A percentile compares a stretch with the other conserved stretches of the same genome.
phyloP scores from a whole-genome alignment of 2,888 invertebrate genomes.

The Quadriops clusia region DNA sequence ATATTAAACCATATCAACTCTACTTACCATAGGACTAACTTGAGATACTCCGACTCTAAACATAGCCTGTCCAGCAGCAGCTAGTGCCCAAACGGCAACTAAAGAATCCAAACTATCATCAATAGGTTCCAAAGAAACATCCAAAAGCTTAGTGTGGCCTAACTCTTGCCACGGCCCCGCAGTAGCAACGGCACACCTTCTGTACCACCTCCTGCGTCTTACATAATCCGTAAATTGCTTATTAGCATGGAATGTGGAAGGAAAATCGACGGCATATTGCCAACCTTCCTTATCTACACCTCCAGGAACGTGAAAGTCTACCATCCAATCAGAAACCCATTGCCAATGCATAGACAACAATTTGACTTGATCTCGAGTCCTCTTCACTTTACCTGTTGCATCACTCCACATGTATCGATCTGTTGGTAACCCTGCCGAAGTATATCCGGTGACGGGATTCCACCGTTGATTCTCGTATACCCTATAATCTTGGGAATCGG shows the following conservation, averaged over 20 bases:
- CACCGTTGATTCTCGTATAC: constrained; percentile 92
- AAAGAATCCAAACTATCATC: constrained; percentile 36
- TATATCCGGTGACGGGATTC: constrained; percentile 86
- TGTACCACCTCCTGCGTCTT: constrained; percentile 64
- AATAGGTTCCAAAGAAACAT: constrained; percentile 50
- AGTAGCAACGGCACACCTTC: constrained; percentile 69
- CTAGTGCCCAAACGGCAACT: constrained; percentile 72
- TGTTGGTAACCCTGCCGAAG: constrained; percentile 45
- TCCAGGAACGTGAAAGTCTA: constrained; percentile 83
- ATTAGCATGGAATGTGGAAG: constrained; percentile 71
- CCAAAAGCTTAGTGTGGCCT: constrained; percentile 74
- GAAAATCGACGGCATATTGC: constrained; percentile 92
- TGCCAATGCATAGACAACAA: constrained; percentile 79
- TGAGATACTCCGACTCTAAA: constrained; percentile 66
- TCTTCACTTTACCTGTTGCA: constrained; percentile 67
- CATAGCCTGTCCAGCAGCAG: constrained; percentile 76
- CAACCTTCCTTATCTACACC: constrained; percentile 87
- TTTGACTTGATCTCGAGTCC: constrained; percentile 77
- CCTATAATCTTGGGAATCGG: constrained; percentile 74
- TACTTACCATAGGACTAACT: constrained; percentile 56
- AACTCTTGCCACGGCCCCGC: constrained; percentile 82
- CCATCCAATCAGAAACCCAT: constrained; percentile 86
- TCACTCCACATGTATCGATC: constrained; percentile 78
- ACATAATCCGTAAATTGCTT: constrained; percentile 85
- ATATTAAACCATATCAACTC: too few relatives aligned